These are phyloP conservation scores for Agrochola circellaris DNA, from an alignment of 2,888 invertebrate genomes.

Conservation along the genomic window DNA sequence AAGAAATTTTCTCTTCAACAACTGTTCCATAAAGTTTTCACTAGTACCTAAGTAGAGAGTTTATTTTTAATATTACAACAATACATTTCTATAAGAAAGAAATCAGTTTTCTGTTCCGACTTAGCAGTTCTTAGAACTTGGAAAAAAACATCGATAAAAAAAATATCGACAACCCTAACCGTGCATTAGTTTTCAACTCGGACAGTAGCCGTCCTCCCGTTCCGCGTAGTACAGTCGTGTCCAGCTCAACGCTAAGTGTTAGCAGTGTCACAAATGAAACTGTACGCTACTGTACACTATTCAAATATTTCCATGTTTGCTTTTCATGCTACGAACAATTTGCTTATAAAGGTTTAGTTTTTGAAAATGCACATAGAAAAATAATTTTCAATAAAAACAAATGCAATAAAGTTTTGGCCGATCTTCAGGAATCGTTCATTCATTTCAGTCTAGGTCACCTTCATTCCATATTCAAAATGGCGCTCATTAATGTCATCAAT, in stretches of 20 bases:
- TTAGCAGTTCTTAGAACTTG: too few species aligned
- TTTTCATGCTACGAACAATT: conserved; percentile 3
- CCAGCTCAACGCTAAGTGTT: conserved; percentile 72
- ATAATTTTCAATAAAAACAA: too few species aligned
- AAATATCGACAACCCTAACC: conserved; percentile 75
- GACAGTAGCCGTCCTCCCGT: conserved; percentile 82
- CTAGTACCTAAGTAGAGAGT: too few species aligned
- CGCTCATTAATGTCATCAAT: conserved; percentile 1
- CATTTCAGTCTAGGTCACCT: not conserved
- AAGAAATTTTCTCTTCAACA: too few species aligned
- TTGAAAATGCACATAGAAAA: conserved; percentile 3
- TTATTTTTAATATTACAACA: too few species aligned
- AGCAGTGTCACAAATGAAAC: conserved; percentile 68
- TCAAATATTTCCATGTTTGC: conserved; percentile 47
- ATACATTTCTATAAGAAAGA: too few species aligned
- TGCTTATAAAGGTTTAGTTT: too few species aligned
- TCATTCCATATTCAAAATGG: conserved; percentile 25
- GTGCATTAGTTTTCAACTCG: conserved; percentile 83
- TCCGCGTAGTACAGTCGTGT: conserved; percentile 74
- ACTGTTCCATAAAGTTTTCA: too few species aligned
- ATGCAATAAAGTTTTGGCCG: not conserved
- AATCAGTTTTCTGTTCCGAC: too few species aligned
- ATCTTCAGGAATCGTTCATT: not conserved
- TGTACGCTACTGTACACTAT: conserved; percentile 65
- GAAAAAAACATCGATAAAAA: not conserved